Evolutionary conservation across 2,888 invertebrate genomes (phyloP).

Genomic region (Agriopis leucophaearia): DNA sequence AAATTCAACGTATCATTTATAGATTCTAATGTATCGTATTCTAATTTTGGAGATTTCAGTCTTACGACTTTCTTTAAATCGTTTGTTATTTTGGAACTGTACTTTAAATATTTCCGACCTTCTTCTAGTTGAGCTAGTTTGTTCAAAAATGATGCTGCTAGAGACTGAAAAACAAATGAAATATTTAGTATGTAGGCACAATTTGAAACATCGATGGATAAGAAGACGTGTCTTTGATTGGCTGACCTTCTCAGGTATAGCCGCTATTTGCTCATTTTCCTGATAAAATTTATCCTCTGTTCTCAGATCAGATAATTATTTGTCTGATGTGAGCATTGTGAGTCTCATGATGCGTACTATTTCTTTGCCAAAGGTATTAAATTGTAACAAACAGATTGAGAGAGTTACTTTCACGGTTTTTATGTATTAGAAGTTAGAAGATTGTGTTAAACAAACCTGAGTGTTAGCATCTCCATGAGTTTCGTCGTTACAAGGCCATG

Average conservation of each 20-base stretch:
- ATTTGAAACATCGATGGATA: neutral
- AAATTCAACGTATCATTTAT: slow-evolving; percentile 64
- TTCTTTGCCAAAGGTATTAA: too few relatives aligned
- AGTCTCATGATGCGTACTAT: too few relatives aligned
- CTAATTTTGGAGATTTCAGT: slow-evolving; percentile 60
- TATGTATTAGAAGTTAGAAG: neutral
- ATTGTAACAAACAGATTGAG: too few relatives aligned
- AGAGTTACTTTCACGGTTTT: neutral
- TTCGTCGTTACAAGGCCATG: slow-evolving; percentile 69
- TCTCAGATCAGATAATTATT: too few relatives aligned
- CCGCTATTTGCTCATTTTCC: too few relatives aligned
- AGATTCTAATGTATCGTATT: slow-evolving; percentile 58
- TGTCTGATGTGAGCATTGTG: too few relatives aligned
- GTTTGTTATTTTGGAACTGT: slow-evolving; percentile 70
- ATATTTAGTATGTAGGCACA: neutral
- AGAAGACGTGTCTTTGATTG: neutral
- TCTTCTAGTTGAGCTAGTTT: slow-evolving; percentile 72
- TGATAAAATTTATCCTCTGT: too few relatives aligned
- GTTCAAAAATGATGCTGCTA: slow-evolving; percentile 64
- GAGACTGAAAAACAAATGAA: slow-evolving; percentile 55
- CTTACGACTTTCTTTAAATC: slow-evolving; percentile 71
- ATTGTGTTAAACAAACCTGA: slow-evolving; percentile 57
- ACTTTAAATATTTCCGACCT: slow-evolving; percentile 75
- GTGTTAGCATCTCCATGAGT: slow-evolving; percentile 58
- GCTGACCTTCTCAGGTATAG: too few relatives aligned